Evolutionary conservation across 1,140 invertebrate species (phyloP).

Genomic region (Caenorhabditis briggsae): DNA sequence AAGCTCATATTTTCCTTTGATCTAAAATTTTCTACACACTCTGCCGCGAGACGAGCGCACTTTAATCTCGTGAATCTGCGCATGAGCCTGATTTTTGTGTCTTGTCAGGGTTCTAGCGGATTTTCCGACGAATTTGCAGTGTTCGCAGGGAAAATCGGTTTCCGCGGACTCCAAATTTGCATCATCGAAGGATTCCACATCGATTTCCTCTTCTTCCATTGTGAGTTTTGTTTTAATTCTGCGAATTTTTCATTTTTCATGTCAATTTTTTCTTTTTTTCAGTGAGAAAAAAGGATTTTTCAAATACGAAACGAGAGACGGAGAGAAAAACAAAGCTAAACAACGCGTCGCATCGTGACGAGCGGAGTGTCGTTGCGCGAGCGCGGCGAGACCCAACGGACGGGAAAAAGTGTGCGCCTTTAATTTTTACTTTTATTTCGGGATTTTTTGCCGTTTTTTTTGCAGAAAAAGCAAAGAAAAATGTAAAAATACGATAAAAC

Average conservation of each 20-base stretch:
- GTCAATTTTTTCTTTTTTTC: background rate
- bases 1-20: background rate
- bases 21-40: background rate
- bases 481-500: background rate
- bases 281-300: background rate
- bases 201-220: constrained; percentile 21
- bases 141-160: background rate
- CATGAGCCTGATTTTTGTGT: constrained; percentile 18
- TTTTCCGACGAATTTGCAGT: background rate
- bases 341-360: background rate
- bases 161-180: background rate
- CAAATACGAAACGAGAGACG: constrained; percentile 12
- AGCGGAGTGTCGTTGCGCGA: constrained; percentile 7
- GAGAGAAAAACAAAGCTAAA: constrained; percentile 33
- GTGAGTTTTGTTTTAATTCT: background rate
- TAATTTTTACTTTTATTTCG: constrained; percentile 4
- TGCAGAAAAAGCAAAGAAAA: background rate
- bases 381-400: background rate
- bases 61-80: too few relatives aligned
- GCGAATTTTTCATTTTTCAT: background rate
- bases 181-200: background rate
- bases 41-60: background rate
- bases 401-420: background rate
- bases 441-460: background rate
- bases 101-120: constrained; percentile 16